A percentile compares a stretch with the other conserved stretches of the same genome.
phyloP scores from a whole-genome alignment of 2,888 invertebrate genomes.

The Dorcus parallelipipedus region DNA sequence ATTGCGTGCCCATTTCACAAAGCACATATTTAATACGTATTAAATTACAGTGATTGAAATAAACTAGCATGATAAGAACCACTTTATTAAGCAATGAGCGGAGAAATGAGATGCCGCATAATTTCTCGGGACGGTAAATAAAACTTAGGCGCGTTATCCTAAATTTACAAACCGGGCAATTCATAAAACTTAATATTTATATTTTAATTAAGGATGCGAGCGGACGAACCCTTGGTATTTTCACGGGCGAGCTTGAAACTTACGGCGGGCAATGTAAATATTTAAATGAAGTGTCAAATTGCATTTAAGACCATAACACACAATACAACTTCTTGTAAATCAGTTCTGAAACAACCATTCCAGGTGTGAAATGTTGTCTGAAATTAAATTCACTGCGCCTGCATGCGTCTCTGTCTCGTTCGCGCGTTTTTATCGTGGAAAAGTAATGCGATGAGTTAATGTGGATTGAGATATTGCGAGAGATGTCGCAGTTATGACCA shows the following conservation, averaged over 20 bases:
- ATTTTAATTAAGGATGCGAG: constrained; percentile 23
- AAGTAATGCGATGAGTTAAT: constrained; percentile 8
- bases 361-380: constrained; percentile 22
- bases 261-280: constrained; percentile 27
- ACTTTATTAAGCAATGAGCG: constrained; percentile 5
- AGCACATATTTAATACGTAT: constrained; percentile 3
- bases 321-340: constrained; percentile 39
- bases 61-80: constrained; percentile 12
- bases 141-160: neutral
- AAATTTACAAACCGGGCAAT: constrained; percentile 4
- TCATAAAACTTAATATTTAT: constrained; percentile 22
- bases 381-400: constrained; percentile 15
- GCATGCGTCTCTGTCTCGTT: constrained; percentile 6
- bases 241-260: neutral
- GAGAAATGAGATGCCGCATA: neutral
- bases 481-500: constrained; percentile 32
- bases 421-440: neutral
- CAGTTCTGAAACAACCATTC: constrained; percentile 32
- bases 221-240: constrained; percentile 5
- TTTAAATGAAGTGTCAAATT: constrained; percentile 42
- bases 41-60: constrained; percentile 12
- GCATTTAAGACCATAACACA: constrained; percentile 39
- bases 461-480: constrained; percentile 7
- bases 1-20: neutral
- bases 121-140: neutral